Evolutionary conservation across 1,140 invertebrate species (phyloP), one percentile per base, ranked within the genome.

Genomic region (Calosoma granatense): DNA sequence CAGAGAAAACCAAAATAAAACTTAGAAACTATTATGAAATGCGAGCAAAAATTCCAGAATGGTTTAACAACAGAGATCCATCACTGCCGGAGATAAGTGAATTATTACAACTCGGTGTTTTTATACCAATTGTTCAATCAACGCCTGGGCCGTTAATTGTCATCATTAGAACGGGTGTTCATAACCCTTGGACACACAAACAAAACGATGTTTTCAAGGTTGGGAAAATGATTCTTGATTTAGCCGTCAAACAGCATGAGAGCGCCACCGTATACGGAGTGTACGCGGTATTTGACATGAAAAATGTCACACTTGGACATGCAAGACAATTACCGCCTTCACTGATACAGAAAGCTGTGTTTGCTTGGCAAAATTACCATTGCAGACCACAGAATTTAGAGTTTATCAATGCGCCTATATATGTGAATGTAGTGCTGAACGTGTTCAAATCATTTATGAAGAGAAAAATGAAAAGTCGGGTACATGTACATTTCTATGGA

Each of bases 391-490:
- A 83, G 62, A 73, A 80, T 1, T 68, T 88, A 20, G 80, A 88
- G 61, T 88, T 86, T 64, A 73, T 88, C 1, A 86, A 89, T 67
- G 77, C 83, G 1, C 86, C 85, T 0, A 61, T 66, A 1, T 78
- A 87, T 60, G 76, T 88, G 14, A 85, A 87, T 63, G 70, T 83
- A 2, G 71, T 89, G 2, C 70, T 89, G 20, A 81, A 80, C 52
- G 76, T 89, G 9, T 81, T 88, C 56, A 81, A 80, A 67, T 76
- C 67, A 56, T 89, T 90, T 62, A 83, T 90, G 82, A 81, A 76
- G 20, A 73, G 80, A 41, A 88, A 90, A 62, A 67, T 87, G 59
- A 77, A 73, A 51, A 67, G 72, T 1, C 74, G 83, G 54, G 72
- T 85, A 2, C 65, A 74, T 54, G 70, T 84, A 0, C 77, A 80